Evolutionary conservation across 2,113 vertebrate genomes (phyloP).

Genomic region (Lucifuga dentata): DNA sequence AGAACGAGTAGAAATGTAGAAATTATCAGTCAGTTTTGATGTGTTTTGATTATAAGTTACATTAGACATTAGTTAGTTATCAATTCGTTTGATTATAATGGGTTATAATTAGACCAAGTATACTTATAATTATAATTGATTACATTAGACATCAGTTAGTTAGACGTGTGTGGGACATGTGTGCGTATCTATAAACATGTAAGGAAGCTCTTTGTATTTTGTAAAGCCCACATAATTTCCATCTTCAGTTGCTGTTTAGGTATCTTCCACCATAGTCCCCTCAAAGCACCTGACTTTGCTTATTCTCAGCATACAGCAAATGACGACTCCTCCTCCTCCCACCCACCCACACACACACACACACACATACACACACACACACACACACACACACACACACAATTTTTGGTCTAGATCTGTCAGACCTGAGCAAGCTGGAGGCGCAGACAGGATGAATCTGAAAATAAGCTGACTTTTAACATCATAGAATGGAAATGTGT

Average conservation of each 20-base stretch:
- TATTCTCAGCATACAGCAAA: background rate
- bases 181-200: background rate
- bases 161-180: background rate
- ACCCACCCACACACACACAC: conserved; percentile 4
- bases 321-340: conserved; percentile 31
- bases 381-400: conserved; percentile 17
- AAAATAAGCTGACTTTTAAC: conserved; percentile 31
- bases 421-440: conserved; percentile 16
- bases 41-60: background rate
- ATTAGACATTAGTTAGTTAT: background rate
- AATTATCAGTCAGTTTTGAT: background rate
- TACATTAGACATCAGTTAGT: no score
- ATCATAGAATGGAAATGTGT: conserved; percentile 50
- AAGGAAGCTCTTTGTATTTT: background rate
- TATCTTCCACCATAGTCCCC: background rate
- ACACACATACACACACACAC: no score
- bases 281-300: background rate
- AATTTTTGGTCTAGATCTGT: background rate
- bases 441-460: conserved; percentile 41
- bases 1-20: no score
- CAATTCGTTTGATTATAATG: no score
- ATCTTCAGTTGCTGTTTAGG: conserved; percentile 8
- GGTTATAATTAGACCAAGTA: no score
- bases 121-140: no score
- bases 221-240: conserved; percentile 31